Evolutionary conservation across 92 coral and sea anemone species (phyloP), one percentile per base, ranked within the genome.

Genomic region (Ricordea florida): DNA sequence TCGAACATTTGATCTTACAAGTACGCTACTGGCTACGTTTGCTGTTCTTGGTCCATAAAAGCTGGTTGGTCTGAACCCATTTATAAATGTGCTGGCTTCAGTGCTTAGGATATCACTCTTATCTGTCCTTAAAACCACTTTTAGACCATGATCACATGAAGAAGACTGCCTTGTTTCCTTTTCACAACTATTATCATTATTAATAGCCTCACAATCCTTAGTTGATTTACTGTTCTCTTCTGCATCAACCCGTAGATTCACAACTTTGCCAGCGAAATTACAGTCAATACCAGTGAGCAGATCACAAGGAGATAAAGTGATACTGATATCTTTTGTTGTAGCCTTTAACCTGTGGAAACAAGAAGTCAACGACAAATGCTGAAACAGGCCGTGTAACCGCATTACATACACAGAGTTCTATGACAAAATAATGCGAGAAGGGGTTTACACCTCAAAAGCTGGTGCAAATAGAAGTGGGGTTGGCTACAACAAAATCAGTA

Each of bases 31-130:
- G 26, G 76, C 35, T 2, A 7, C 14, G 10, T 52, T 30, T 38
- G 26, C 18, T 34, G 34, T 81, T 17, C 41, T 72, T 48, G 47
- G 30, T 48, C 91, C 82, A 86, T 86, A 86, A 63, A 86, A 86
- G 53, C 59, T 64, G 13, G 17, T 34, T 32, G 91, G 75, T 13
- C 42, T 57, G 37, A 86, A 55, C 35, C 91, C 86, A 73, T 57
- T 65, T 22, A 45, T 51, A 18, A 78, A 83, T 1, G 63, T 79
- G 13, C 14, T 13, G 9, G 16, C 14, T 9, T 23, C 14, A 9
- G 22, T 31, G 2, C 8, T 10, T 14, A 25, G 15, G 9, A n/a
- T 21, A 36, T 15, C 17, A n/a, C 38, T 27, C 66, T 10, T 27
- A 38, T 37, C 26, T 13, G 0, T 18, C 20, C 20, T 16, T 22